Evolutionary conservation across 2,113 vertebrate genomes (phyloP).

Genomic region (Bufo gargarizans): DNA sequence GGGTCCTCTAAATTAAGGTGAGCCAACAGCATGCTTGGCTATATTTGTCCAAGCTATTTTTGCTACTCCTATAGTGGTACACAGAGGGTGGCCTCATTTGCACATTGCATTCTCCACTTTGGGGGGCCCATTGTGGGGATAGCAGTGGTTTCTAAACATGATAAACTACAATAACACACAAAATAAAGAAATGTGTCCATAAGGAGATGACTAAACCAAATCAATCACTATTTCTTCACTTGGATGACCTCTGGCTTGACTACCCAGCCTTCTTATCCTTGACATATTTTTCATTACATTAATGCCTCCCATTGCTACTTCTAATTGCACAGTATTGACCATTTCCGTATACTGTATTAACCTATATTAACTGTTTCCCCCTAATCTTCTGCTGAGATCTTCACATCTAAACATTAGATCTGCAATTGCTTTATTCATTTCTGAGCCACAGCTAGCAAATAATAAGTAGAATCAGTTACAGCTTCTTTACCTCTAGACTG

Average conservation of each 20-base stretch:
- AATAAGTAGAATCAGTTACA: neutral
- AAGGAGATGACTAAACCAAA: neutral
- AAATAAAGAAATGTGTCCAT: neutral
- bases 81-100: too few species aligned
- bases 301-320: neutral
- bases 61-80: too few species aligned
- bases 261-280: neutral
- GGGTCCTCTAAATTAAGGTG: too few species aligned
- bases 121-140: too few species aligned
- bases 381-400: neutral
- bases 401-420: neutral
- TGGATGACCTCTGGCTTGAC: neutral
- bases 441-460: neutral
- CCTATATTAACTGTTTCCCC: neutral
- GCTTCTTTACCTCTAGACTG: neutral
- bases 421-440: neutral
- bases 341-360: neutral
- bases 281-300: neutral
- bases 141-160: too few species aligned
- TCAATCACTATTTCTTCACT: neutral
- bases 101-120: too few species aligned
- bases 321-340: neutral
- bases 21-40: too few species aligned
- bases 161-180: too few species aligned
- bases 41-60: too few species aligned